Evolutionary conservation across 2,797 vertebrate genomes (phyloP).

Genomic region (Oryzias sinensis): DNA sequence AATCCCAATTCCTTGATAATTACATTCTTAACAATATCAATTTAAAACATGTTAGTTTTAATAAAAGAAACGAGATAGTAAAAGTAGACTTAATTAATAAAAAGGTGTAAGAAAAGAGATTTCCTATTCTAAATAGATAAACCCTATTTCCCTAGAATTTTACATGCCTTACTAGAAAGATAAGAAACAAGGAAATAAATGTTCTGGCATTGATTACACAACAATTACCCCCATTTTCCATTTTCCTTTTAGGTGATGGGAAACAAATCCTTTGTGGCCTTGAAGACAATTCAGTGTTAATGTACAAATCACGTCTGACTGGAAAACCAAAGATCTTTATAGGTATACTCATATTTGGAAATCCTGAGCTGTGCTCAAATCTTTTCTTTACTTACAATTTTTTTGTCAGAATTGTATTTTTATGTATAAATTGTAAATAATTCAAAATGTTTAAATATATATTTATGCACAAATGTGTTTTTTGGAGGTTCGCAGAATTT

Average conservation of each 20-base stretch:
- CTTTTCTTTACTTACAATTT: conserved; percentile 3
- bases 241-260: conserved; percentile 81
- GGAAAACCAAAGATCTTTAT: conserved; percentile 76
- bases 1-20: too few species aligned
- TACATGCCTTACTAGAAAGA: not conserved
- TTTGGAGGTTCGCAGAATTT: not conserved
- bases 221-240: conserved; percentile 16
- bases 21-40: too few species aligned
- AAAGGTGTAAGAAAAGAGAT: too few species aligned
- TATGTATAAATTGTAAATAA: not conserved
- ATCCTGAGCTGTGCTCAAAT: conserved; percentile 11
- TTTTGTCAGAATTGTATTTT: conserved; percentile 18
- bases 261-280: conserved; percentile 85
- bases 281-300: conserved; percentile 80
- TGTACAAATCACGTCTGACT: conserved; percentile 79
- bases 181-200: not conserved
- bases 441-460: not conserved
- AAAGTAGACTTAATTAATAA: too few species aligned
- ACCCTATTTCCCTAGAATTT: not conserved
- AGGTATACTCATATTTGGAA: conserved; percentile 71
- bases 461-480: not conserved
- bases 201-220: not conserved
- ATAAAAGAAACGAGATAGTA: too few species aligned
- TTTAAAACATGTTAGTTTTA: too few species aligned
- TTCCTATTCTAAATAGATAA: too few species aligned